These are phyloP conservation scores for Choloepus hoffmanni DNA, from an alignment of 2,113 vertebrate genomes.

Conservation along the genomic window DNA sequence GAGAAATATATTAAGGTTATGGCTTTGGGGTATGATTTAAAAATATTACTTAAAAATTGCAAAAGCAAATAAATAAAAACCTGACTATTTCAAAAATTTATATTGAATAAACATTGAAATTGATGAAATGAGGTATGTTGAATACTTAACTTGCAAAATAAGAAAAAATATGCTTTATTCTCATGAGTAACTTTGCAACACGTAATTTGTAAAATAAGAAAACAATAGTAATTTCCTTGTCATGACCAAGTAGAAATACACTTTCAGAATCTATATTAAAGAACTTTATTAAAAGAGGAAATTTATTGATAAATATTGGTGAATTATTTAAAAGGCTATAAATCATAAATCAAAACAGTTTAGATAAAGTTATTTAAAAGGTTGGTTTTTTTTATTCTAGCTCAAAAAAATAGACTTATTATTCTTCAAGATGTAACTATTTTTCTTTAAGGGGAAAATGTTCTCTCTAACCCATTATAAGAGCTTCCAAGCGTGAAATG, in stretches of 20 bases:
- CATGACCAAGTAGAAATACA: neutral
- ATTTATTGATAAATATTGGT: conserved; percentile 37
- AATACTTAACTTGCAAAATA: neutral
- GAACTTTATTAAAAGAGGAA: conserved; percentile 41
- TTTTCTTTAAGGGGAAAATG: conserved; percentile 18
- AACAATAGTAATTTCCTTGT: conserved; percentile 32
- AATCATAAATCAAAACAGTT: neutral
- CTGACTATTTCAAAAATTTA: neutral
- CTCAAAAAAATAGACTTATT: neutral
- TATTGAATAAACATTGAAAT: neutral
- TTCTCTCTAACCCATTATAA: neutral
- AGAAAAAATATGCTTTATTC: neutral
- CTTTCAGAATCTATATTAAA: neutral
- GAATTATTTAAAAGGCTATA: conserved; percentile 24
- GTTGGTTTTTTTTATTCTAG: neutral
- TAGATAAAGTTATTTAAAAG: conserved; percentile 30
- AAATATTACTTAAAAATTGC: conserved; percentile 15
- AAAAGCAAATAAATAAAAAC: conserved; percentile 35
- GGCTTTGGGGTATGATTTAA: neutral
- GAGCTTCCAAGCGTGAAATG: neutral
- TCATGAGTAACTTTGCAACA: neutral
- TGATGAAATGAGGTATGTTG: neutral
- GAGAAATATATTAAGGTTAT: neutral
- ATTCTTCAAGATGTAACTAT: neutral
- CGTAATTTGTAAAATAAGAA: neutral